Conservation (phyloP, 2,113 vertebrate species). For the Ciconia stormi region DNA sequence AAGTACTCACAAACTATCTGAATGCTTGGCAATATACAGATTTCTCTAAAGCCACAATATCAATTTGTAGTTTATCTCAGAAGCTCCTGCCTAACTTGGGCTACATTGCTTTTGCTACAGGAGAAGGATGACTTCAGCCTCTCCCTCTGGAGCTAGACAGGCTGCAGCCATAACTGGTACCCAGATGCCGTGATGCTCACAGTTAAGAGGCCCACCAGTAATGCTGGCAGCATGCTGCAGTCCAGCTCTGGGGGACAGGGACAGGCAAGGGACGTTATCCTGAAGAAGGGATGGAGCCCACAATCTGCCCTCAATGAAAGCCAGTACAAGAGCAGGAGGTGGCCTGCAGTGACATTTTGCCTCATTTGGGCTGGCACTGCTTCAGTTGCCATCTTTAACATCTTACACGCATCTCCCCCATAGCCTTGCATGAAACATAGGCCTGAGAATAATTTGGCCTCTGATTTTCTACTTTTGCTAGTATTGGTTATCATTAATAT, state of each 20-base stretch:
- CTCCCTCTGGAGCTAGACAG: neutral
- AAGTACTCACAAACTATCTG: neutral
- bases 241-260: neutral
- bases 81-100: neutral
- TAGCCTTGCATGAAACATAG: neutral
- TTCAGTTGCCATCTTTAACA: neutral
- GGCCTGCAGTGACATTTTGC: neutral
- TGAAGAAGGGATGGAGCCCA: neutral
- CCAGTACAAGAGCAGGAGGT: neutral
- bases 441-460: neutral
- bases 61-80: neutral
- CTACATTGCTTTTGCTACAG: neutral
- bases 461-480: neutral
- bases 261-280: neutral
- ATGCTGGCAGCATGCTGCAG: neutral
- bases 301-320: fast-evolving
- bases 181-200: neutral
- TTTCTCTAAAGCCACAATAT: neutral
- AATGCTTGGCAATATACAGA: neutral
- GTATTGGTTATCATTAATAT: neutral
- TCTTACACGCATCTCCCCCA: neutral
- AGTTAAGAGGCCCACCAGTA: neutral
- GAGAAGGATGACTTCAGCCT: neutral
- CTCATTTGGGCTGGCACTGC: neutral
- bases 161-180: neutral